These are phyloP conservation scores for Rhopilema esculentum DNA, from an alignment of 30 jellyfish, hydroid and myxozoan species.

Conservation along the genomic window DNA sequence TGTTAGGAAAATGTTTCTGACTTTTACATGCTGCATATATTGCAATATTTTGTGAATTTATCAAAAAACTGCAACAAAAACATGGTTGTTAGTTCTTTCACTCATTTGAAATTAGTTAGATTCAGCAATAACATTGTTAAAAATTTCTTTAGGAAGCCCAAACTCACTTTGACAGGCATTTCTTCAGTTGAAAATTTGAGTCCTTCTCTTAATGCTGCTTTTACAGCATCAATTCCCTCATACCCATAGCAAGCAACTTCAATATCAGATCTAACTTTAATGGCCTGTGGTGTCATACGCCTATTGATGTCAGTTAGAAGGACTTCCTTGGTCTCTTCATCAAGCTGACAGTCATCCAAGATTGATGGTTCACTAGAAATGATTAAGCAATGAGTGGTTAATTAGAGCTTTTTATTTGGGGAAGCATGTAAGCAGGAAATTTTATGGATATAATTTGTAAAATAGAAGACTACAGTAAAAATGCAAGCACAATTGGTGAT, in stretches of 20 bases:
- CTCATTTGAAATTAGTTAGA: not conserved
- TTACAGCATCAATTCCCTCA: conserved; percentile 99
- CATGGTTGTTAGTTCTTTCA: too few relatives aligned
- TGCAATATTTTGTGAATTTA: too few relatives aligned
- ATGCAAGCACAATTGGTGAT: too few relatives aligned
- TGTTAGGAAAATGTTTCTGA: too few relatives aligned
- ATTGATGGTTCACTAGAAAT: conserved; percentile 87
- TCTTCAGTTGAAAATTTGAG: conserved; percentile 86
- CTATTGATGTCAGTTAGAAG: conserved; percentile 85
- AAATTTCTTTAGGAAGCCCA: not conserved
- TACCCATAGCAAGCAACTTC: conserved; percentile 97
- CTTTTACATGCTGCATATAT: too few relatives aligned
- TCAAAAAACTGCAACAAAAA: too few relatives aligned
- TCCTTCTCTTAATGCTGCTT: conserved; percentile 90
- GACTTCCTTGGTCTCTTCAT: conserved; percentile 77
- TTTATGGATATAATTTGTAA: too few relatives aligned
- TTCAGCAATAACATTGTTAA: not conserved
- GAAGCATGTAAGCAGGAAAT: too few relatives aligned
- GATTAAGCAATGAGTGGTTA: not conserved
- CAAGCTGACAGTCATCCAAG: conserved; percentile 88
- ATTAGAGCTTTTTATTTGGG: not conserved
- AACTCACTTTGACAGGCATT: conserved; percentile 87
- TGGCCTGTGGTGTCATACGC: conserved; percentile 98
- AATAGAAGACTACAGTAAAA: too few relatives aligned
- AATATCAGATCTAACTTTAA: conserved; percentile 91